Evolutionary conservation across 1,140 invertebrate genomes (phyloP).

Genomic region (Monochamus saltuarius): DNA sequence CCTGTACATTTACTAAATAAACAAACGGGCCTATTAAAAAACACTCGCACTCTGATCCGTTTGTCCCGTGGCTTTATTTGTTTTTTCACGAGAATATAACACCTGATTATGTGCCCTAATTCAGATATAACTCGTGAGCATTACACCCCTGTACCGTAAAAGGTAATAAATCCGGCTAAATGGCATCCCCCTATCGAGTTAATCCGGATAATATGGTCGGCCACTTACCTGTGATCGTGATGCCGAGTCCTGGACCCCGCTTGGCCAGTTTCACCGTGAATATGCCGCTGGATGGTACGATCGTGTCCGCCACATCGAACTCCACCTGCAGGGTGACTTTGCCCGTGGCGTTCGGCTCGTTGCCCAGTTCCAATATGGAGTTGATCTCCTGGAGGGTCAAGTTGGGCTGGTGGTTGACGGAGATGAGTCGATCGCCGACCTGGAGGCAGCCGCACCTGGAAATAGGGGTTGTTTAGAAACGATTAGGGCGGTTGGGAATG

Average conservation of each 20-base stretch:
- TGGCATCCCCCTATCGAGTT: too few relatives aligned
- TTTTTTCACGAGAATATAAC: too few relatives aligned
- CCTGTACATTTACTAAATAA: too few relatives aligned
- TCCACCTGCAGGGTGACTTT: constrained; percentile 71
- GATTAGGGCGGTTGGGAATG: too few relatives aligned
- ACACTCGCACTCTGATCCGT: too few relatives aligned
- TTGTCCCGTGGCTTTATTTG: too few relatives aligned
- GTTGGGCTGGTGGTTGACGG: constrained; percentile 74
- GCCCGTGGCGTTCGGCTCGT: constrained; percentile 38
- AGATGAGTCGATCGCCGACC: constrained; percentile 78
- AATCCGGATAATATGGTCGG: too few relatives aligned
- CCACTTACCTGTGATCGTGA: constrained; percentile 77
- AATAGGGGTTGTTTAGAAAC: background rate
- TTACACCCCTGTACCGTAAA: too few relatives aligned
- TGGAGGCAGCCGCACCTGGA: constrained; percentile 73
- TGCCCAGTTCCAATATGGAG: constrained; percentile 54
- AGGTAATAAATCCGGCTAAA: too few relatives aligned
- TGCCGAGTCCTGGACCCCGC: constrained; percentile 75
- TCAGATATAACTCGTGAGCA: too few relatives aligned
- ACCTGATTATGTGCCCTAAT: too few relatives aligned
- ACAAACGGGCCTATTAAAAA: too few relatives aligned
- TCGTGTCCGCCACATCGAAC: constrained; percentile 91
- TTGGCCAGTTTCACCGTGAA: constrained; percentile 88
- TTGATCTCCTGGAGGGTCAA: constrained; percentile 56
- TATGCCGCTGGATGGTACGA: constrained; percentile 85